Evolutionary conservation across 2,888 invertebrate species (phyloP).

Genomic region (Cataglyphis livida): DNA sequence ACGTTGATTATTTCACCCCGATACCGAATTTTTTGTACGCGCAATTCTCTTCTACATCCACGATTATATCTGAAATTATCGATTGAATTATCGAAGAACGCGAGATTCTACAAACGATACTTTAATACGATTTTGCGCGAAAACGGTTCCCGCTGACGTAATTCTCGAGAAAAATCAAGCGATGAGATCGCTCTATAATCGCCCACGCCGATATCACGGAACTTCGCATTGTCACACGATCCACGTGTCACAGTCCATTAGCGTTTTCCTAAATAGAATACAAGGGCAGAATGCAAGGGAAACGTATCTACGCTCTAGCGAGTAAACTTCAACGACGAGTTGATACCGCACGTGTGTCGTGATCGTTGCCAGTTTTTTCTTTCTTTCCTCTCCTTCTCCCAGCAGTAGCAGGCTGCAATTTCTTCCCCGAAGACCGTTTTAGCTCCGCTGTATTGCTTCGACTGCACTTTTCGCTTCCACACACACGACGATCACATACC

Average conservation of each 20-base stretch:
- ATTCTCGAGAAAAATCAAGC: not conserved
- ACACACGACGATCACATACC: constrained; percentile 22
- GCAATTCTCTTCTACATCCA: not conserved
- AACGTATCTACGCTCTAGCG: not conserved
- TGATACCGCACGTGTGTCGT: not conserved
- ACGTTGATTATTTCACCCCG: not conserved
- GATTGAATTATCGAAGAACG: not conserved
- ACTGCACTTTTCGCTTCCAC: constrained; percentile 32
- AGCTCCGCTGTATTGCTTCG: constrained; percentile 24
- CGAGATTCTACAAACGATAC: not conserved
- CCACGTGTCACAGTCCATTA: constrained; percentile 24
- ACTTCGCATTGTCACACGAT: constrained; percentile 2
- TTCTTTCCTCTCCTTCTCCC: not conserved
- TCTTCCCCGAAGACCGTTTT: not conserved
- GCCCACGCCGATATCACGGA: not conserved
- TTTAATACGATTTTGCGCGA: not conserved
- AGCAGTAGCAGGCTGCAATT: not conserved
- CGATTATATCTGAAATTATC: not conserved
- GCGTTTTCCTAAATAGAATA: not conserved
- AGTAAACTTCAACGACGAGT: not conserved
- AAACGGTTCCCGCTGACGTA: not conserved
- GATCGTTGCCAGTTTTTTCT: not conserved
- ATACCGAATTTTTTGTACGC: not conserved
- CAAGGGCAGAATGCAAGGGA: not conserved
- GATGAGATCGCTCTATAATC: not conserved